Conservation (phyloP, 2,797 vertebrate species). For the Tadarida brasiliensis region DNA sequence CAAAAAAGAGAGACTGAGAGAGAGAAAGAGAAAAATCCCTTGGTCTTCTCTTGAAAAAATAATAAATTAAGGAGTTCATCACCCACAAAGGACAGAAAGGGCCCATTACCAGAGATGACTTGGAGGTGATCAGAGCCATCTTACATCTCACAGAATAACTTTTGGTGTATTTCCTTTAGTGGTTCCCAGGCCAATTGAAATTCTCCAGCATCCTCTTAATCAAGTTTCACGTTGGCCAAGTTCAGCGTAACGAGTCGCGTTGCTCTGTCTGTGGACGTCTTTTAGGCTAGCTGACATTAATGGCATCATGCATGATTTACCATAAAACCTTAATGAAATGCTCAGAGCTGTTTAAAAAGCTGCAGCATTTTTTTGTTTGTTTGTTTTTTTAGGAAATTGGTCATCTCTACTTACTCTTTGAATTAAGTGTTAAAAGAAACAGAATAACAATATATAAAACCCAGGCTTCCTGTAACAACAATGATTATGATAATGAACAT, state of each 20-base stretch:
- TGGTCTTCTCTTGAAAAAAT: not conserved
- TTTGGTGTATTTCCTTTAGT: not conserved
- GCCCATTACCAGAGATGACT: not conserved
- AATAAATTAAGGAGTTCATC: too few species aligned
- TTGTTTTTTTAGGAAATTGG: conserved; percentile 74
- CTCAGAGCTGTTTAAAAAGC: conserved; percentile 66
- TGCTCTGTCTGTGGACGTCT: not conserved
- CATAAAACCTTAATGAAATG: conserved; percentile 72
- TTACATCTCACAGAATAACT: not conserved
- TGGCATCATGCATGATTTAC: conserved; percentile 63
- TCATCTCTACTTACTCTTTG: conserved; percentile 78
- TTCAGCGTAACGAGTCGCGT: not conserved
- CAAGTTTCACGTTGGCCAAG: not conserved
- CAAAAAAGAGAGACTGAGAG: not conserved
- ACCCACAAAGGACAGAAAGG: not conserved
- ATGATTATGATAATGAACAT: too few species aligned
- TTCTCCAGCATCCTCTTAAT: not conserved
- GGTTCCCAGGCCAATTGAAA: not conserved
- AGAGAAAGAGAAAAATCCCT: not conserved
- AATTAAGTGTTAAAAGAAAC: too few species aligned
- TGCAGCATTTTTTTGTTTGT: too few species aligned
- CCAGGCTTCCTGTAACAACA: too few species aligned
- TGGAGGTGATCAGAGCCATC: too few species aligned
- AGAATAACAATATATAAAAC: too few species aligned
- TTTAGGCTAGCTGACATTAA: conserved; percentile 13